Evolutionary conservation across 1,140 invertebrate species (phyloP), one percentile per base, ranked within the genome.

Genomic region (Apis laboriosa): DNA sequence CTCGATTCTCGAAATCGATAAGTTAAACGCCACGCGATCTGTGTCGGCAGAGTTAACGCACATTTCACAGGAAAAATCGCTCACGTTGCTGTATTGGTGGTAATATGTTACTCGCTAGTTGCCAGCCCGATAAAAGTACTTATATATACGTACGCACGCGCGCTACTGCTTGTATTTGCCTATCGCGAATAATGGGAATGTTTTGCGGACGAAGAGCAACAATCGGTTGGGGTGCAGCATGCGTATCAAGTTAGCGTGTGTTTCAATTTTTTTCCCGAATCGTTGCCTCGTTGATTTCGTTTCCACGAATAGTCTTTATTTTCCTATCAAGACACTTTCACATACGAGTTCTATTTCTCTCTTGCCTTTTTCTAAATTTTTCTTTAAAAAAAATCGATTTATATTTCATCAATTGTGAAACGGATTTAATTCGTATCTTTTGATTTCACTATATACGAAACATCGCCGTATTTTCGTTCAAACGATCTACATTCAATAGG

Each of bases 201-300:
- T 78, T 79, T 81, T 64, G 60, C 81, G 55, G 75, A 66, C 60
- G 78, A 60, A 63, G 61, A 53, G 78, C 84, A 86, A 90, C 89
- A 84, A 88, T 89, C 82, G 90, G 70, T 77, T 83, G 80, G 84
- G 55, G 56, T 76, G 88, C 90, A 91, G 84, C 74, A 64, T 86
- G 88, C 89, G 88, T 90, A 79, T 88, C 89, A 53, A 28, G 58
- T 17, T 71, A 19, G 49, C 60, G 56, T 51, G 56, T 56, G 67
- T 28, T 63, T 53, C 68, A 28, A 61, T 0, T 9, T 51, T 15
- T 24, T 79, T 73, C 19, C 9, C 24, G 13, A n/a, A 63, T 60
- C 67, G 77, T 19, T 72, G 58, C 61, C 49, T 12, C 24, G 2
- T 9, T 13, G 8, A 53, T 13, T 55, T 51, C 49, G 9, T 74